Evolutionary conservation across 2,113 vertebrate species (phyloP).

Genomic region (Mobula birostris): DNA sequence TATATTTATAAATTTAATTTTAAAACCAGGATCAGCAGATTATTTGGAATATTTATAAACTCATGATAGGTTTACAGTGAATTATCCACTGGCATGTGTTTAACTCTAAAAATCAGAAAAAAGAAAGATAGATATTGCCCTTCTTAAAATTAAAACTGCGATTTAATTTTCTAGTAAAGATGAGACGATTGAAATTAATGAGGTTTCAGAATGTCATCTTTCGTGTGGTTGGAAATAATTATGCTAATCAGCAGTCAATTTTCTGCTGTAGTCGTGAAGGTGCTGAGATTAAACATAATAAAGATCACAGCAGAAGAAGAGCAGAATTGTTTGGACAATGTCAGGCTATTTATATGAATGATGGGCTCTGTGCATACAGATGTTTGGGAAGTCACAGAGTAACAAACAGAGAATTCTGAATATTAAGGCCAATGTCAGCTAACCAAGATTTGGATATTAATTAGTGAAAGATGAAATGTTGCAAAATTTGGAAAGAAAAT

Average conservation of each 20-base stretch:
- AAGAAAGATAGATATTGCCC: constrained; percentile 5
- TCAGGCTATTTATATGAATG: constrained; percentile 14
- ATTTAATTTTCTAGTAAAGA: constrained; percentile 26
- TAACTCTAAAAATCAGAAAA: background rate
- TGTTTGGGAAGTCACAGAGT: background rate
- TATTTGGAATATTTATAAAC: constrained; percentile 35
- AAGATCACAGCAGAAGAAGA: background rate
- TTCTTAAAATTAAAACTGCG: constrained; percentile 37
- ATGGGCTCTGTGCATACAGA: background rate
- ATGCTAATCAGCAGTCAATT: constrained; percentile 33
- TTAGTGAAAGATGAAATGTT: background rate
- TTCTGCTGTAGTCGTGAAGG: constrained; percentile 24
- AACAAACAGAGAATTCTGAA: background rate
- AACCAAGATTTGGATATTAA: constrained; percentile 2
- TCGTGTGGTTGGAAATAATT: constrained; percentile 34
- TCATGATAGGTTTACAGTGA: background rate
- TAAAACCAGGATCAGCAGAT: background rate
- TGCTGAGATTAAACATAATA: constrained; percentile 32
- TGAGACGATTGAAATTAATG: constrained; percentile 32
- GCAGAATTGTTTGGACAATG: constrained; percentile 27
- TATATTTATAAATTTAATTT: constrained; percentile 8
- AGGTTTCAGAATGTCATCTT: constrained; percentile 37
- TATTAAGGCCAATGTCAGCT: background rate
- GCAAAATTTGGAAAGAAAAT: background rate
- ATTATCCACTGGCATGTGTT: constrained; percentile 7